phyloP scores from a whole-genome alignment of 2,797 vertebrate genomes.

The Eleutherodactylus coqui region DNA sequence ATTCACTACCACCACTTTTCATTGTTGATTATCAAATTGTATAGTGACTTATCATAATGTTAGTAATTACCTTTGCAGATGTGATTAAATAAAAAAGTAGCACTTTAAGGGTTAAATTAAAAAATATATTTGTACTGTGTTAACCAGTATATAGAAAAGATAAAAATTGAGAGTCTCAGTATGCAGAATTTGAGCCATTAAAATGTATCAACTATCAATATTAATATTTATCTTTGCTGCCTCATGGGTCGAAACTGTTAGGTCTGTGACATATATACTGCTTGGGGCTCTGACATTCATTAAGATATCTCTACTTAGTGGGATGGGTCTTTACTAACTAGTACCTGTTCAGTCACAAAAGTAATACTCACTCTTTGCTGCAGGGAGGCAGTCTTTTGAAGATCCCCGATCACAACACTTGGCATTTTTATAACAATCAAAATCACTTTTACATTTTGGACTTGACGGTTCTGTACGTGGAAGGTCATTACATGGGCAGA shows the following conservation, averaged over 20 bases:
- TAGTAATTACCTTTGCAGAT: too few relatives aligned
- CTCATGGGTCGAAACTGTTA: neutral
- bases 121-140: too few relatives aligned
- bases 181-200: too few relatives aligned
- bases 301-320: neutral
- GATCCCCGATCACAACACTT: constrained; percentile 37
- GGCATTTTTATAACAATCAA: neutral
- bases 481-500: constrained; percentile 35
- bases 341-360: neutral
- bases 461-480: neutral
- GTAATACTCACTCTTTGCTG: neutral
- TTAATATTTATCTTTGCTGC: neutral
- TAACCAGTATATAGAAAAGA: too few relatives aligned
- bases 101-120: too few relatives aligned
- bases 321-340: neutral
- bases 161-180: too few relatives aligned
- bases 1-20: too few relatives aligned
- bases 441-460: constrained; percentile 34
- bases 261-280: neutral
- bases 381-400: constrained; percentile 24
- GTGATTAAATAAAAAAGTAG: too few relatives aligned
- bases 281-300: neutral
- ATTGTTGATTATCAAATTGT: too few relatives aligned
- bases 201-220: too few relatives aligned
- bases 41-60: too few relatives aligned